Evolutionary conservation across 1,140 invertebrate species (phyloP), one percentile per base, ranked within the genome.

Genomic region (Papilio glaucus): DNA sequence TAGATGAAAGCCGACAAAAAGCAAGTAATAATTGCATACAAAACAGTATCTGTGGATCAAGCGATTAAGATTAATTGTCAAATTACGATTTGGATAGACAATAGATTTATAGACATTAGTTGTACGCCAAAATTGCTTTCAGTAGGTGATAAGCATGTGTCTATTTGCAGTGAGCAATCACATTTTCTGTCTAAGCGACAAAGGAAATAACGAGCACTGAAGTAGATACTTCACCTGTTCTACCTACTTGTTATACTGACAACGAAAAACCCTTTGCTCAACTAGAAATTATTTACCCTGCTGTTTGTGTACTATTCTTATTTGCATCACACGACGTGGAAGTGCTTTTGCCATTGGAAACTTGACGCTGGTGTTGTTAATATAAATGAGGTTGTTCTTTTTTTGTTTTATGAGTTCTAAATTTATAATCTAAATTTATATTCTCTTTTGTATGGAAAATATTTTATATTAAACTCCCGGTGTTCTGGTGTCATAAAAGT

Each of bases 211-310:
- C 67, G 67, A 49, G 67, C 33, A 49, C 41, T 69, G 42, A 69
- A 69, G 67, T 49, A 69, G 67, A 53, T 29, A 69, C 67, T 69
- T 69, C 67, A 69, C 67, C 42, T 68, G 41, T 68, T 68, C 24
- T 68, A 67, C 63, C 37, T 67, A 45, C 26, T 21, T 53, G 67
- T 15, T 26, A 68, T 68, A 68, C 45, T 68, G 41, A 39, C 39
- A 68, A 68, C 62, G 62, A 65, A 65, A 39, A 42, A 45, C 38
- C 65, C 65, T 49, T 45, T 26, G 10, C 65, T 9, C 65, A 39
- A 68, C 41, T 26, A 68, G 24, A 68, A 42, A 68, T 68, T 68
- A 68, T 68, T 68, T 68, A 68, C 65, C 65, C 38, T 68, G 7
- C 65, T 68, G 39, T 45, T 65, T 65, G 38, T 65, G 33, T 65